Conservation (phyloP, 2,797 vertebrate genomes). For the Lepilemur ruficaudatus region DNA sequence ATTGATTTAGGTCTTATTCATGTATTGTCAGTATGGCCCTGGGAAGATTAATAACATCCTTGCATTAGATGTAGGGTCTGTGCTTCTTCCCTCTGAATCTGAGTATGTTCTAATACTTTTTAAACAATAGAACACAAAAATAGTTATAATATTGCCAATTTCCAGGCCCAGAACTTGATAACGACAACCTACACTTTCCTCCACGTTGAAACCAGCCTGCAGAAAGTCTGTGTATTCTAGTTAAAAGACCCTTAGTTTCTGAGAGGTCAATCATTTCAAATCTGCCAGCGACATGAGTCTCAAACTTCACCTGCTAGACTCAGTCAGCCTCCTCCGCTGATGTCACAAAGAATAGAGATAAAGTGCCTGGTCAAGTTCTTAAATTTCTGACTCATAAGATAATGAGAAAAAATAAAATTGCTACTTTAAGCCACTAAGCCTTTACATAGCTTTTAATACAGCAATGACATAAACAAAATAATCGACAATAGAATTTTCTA, state of each 20-base stretch:
- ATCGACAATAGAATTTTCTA: neutral
- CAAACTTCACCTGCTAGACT: neutral
- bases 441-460: neutral
- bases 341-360: neutral
- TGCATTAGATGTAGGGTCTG: neutral
- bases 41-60: neutral
- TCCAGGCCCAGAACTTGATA: neutral
- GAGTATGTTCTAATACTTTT: neutral
- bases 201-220: neutral
- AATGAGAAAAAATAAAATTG: neutral
- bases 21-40: neutral
- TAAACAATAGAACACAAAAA: neutral
- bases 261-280: neutral
- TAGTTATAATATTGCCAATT: neutral
- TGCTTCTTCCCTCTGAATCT: neutral
- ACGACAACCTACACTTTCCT: neutral
- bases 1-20: neutral
- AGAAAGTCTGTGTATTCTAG: neutral
- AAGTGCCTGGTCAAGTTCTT: neutral
- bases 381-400: neutral
- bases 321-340: neutral
- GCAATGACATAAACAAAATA: neutral
- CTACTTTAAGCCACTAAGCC: neutral
- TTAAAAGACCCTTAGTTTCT: neutral
- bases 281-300: neutral